Percentiles rank a stretch among this genome's conserved stretches.
phyloP scores from a whole-genome alignment of 2,113 vertebrate species.

The Psilopogon haemacephalus region DNA sequence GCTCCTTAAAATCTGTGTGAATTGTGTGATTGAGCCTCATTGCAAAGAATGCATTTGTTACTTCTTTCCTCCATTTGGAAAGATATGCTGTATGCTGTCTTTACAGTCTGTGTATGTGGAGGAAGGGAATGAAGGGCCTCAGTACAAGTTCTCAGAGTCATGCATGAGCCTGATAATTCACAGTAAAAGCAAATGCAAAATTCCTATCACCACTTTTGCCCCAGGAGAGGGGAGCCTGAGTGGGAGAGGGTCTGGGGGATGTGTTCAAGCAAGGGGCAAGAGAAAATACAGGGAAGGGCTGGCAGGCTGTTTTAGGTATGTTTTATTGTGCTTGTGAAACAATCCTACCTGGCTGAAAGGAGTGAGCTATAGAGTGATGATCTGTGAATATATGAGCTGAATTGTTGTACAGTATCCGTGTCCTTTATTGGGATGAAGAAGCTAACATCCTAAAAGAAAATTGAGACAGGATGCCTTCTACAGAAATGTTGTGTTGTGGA shows the following conservation, averaged over 20 bases:
- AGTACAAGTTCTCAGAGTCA: neutral
- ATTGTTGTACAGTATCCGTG: neutral
- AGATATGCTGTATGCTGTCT: accelerated
- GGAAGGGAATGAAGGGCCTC: neutral
- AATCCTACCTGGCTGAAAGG: neutral
- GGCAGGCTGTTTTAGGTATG: neutral
- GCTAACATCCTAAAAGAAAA: neutral
- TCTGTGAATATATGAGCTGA: neutral
- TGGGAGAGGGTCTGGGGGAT: neutral
- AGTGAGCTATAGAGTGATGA: neutral
- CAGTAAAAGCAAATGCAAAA: neutral
- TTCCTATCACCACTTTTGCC: neutral
- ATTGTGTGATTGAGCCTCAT: neutral
- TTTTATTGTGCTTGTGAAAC: neutral
- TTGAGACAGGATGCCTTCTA: neutral
- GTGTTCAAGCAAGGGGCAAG: neutral
- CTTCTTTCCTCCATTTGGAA: neutral
- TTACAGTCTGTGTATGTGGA: neutral
- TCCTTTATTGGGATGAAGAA: neutral
- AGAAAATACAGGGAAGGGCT: neutral
- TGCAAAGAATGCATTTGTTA: neutral
- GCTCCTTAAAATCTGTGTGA: neutral
- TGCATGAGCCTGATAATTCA: neutral
- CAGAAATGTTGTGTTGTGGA: neutral
- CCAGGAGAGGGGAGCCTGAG: neutral